phyloP scores from a whole-genome alignment of 1,140 invertebrate genomes.

The Ceratitis capitata region DNA sequence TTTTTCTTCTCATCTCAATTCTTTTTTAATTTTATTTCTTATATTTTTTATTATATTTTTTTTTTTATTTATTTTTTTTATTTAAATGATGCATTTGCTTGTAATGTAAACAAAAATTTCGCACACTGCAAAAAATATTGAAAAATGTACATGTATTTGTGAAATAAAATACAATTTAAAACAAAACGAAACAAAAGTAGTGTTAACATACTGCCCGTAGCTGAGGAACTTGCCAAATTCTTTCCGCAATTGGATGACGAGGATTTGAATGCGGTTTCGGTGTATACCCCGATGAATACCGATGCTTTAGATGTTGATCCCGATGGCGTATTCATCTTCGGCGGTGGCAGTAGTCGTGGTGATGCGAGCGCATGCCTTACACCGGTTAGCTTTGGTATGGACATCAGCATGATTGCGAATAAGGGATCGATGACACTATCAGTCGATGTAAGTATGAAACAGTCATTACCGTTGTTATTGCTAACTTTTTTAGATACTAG shows the following conservation, averaged over 20 bases:
- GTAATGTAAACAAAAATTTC: neutral
- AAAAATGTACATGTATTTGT: neutral
- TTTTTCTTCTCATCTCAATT: neutral
- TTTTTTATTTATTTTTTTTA: neutral
- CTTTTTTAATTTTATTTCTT: neutral
- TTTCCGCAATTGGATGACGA: constrained; percentile 69
- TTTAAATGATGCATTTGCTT: neutral
- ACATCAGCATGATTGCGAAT: constrained; percentile 59
- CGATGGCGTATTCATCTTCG: neutral
- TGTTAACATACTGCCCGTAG: constrained; percentile 39
- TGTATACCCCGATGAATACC: constrained; percentile 71
- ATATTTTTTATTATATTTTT: neutral
- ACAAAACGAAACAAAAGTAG: constrained; percentile 43
- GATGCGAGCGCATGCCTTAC: constrained; percentile 53
- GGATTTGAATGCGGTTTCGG: constrained; percentile 70
- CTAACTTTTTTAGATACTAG: neutral
- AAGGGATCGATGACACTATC: constrained; percentile 60
- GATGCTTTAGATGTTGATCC: constrained; percentile 61
- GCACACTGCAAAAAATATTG: neutral
- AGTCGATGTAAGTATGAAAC: constrained; percentile 57
- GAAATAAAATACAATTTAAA: neutral
- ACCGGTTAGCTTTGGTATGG: constrained; percentile 55
- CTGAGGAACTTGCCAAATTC: constrained; percentile 63
- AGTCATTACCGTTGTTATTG: too few species aligned
- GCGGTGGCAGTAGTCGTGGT: constrained; percentile 43